Evolutionary conservation across 1,140 invertebrate species (phyloP).

Genomic region (Drosophila pallidifrons): DNA sequence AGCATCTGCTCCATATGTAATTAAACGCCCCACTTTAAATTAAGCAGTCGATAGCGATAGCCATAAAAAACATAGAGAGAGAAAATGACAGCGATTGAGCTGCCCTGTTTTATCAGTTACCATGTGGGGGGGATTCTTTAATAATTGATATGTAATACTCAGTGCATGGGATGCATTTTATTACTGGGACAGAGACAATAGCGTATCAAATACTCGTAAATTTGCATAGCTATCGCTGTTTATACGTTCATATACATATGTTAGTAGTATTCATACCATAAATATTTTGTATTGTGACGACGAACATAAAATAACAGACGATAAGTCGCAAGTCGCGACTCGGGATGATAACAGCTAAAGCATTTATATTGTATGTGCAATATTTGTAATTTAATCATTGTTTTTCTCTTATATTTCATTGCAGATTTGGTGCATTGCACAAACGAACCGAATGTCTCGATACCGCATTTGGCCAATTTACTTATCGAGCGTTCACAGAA

Average conservation of each 20-base stretch:
- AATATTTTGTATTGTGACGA: conserved; percentile 3
- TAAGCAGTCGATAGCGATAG: conserved; percentile 19
- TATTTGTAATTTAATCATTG: conserved; percentile 2
- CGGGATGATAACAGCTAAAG: conserved; percentile 15
- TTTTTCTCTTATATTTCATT: conserved; percentile 38
- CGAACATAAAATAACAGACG: conserved; percentile 15
- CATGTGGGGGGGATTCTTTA: conserved; percentile 14
- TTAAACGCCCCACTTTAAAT: conserved; percentile 41
- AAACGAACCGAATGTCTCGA: conserved; percentile 99
- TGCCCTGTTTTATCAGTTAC: conserved; percentile 7
- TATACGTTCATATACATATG: not conserved
- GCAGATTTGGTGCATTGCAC: conserved; percentile 99
- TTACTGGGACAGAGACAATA: conserved; percentile 7
- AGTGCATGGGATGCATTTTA: not conserved
- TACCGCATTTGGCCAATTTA: conserved; percentile 99
- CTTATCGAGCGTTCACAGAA: conserved; percentile 99
- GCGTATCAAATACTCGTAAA: conserved; percentile 15
- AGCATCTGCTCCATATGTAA: conserved; percentile 35
- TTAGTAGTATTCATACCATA: not conserved
- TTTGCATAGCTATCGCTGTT: not conserved
- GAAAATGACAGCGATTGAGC: not conserved
- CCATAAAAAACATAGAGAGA: no score
- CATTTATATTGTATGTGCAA: not conserved
- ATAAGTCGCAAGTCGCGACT: conserved; percentile 12
- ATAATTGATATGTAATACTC: conserved; percentile 10